Conservation (phyloP, 2,797 vertebrate genomes). For the Esox masquinongy region DNA sequence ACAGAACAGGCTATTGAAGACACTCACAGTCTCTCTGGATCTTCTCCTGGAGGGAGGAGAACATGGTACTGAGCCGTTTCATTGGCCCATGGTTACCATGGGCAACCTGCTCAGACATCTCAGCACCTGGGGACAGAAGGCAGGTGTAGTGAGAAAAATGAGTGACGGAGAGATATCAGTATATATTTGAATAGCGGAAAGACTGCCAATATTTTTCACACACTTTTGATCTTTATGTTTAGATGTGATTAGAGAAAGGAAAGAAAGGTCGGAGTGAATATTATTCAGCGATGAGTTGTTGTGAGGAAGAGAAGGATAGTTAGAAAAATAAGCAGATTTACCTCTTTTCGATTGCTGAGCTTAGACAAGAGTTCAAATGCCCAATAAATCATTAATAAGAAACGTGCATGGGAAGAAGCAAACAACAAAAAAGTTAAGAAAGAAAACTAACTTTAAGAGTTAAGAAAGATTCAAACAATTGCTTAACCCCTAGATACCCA, state of each 20-base stretch:
- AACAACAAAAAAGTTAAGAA: no score
- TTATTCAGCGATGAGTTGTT: not conserved
- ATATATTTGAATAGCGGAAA: not conserved
- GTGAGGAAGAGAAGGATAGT: not conserved
- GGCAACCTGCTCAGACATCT: constrained; percentile 27
- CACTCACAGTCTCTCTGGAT: constrained; percentile 45
- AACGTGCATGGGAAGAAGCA: no score
- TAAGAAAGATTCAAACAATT: no score
- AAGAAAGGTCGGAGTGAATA: not conserved
- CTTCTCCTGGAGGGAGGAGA: constrained; percentile 45
- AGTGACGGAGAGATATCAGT: not conserved
- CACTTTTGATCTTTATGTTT: not conserved
- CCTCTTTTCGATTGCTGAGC: not conserved
- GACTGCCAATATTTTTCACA: no score
- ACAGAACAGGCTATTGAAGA: not conserved
- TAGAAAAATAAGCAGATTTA: not conserved
- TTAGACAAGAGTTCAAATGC: not conserved
- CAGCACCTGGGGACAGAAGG: constrained; percentile 13
- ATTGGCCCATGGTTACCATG: constrained; percentile 21
- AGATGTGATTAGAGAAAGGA: not conserved
- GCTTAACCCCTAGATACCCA: no score
- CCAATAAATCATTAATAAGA: not conserved
- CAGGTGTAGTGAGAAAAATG: not conserved
- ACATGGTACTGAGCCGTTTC: constrained; percentile 44
- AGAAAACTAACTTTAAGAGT: no score